These are phyloP conservation scores for Apomyelois bistriatella DNA, from an alignment of 2,888 invertebrate species.

Conservation along the genomic window DNA sequence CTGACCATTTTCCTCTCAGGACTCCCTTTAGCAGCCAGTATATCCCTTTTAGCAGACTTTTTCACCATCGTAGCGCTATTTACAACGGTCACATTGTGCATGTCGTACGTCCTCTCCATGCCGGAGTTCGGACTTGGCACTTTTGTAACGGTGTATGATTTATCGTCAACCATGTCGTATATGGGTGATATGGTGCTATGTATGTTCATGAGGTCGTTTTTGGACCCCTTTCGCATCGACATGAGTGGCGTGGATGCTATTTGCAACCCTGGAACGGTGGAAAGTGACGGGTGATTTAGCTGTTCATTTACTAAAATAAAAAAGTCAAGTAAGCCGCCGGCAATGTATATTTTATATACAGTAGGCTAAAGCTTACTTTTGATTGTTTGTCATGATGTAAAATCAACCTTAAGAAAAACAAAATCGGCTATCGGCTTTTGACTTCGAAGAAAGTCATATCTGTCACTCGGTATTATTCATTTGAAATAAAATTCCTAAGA, in stretches of 20 bases:
- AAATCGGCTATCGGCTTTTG: too few relatives aligned
- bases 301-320: neutral
- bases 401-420: too few relatives aligned
- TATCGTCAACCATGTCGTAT: slow-evolving; percentile 56
- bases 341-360: too few relatives aligned
- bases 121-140: slow-evolving; percentile 28
- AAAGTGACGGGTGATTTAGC: neutral
- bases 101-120: slow-evolving; percentile 46
- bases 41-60: slow-evolving; percentile 57
- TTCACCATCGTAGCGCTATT: slow-evolving; percentile 60
- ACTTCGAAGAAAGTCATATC: too few relatives aligned
- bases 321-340: too few relatives aligned
- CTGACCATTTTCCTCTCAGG: slow-evolving; percentile 50
- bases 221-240: slow-evolving; percentile 39
- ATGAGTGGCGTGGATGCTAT: slow-evolving; percentile 66
- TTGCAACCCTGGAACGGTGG: slow-evolving; percentile 45
- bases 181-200: slow-evolving; percentile 71
- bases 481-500: too few relatives aligned
- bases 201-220: slow-evolving; percentile 50
- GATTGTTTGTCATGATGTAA: too few relatives aligned
- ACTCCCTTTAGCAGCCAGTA: slow-evolving; percentile 43
- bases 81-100: slow-evolving; percentile 50
- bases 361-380: too few relatives aligned
- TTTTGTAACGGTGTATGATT: slow-evolving; percentile 53
- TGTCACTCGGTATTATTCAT: too few relatives aligned